Evolutionary conservation across 2,888 invertebrate genomes (phyloP).

Genomic region (Escarpia spicata): DNA sequence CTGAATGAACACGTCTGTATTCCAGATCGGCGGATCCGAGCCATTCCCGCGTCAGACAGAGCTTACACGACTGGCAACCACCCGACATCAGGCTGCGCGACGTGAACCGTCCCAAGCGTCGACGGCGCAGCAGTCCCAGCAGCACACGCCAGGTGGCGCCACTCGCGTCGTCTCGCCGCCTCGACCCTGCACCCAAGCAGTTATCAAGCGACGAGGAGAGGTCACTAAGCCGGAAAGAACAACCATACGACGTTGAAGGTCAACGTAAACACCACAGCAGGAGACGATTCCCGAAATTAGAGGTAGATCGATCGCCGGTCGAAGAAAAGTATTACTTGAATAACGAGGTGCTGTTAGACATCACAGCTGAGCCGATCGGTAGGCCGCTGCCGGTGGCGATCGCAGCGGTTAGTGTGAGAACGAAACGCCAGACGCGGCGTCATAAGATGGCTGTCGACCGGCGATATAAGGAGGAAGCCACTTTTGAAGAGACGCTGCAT

Average conservation of each 20-base stretch:
- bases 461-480: background rate
- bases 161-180: background rate
- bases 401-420: background rate
- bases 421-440: background rate
- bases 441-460: background rate
- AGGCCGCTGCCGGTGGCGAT: background rate
- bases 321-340: background rate
- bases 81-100: background rate
- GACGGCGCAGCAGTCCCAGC: background rate
- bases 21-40: background rate
- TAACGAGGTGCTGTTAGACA: background rate
- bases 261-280: background rate
- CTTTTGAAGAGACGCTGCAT: background rate
- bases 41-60: background rate
- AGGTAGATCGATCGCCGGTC: background rate
- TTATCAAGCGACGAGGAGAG: background rate
- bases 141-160: constrained; percentile 9
- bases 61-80: background rate
- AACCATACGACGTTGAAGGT: background rate
- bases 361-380: background rate
- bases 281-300: background rate
- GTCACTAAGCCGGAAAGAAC: background rate
- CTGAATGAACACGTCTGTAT: background rate
- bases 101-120: background rate
- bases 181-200: background rate